Evolutionary conservation across 2,888 invertebrate genomes (phyloP).

Genomic region (Drosophila pullipes): DNA sequence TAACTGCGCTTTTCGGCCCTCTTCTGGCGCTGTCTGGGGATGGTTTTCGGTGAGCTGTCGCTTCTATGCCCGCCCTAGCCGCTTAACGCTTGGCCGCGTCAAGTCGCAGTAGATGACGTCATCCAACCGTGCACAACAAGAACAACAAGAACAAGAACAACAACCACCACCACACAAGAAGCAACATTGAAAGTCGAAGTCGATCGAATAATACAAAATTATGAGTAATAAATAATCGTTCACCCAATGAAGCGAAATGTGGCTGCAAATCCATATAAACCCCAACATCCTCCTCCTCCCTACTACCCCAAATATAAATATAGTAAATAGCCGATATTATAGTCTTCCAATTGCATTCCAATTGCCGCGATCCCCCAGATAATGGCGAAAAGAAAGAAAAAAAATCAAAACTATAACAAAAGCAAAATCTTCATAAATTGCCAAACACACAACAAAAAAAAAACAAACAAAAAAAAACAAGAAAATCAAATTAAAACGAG

Average conservation of each 20-base stretch:
- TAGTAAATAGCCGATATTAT: constrained; percentile 15
- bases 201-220: neutral
- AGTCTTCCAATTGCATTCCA: neutral
- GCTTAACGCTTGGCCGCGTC: constrained; percentile 23
- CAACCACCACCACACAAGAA: constrained; percentile 15
- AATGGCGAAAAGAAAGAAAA: constrained; percentile 1
- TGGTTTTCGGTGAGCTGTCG: constrained; percentile 24
- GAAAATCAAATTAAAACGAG: constrained; percentile 1
- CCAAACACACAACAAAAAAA: constrained; percentile 5
- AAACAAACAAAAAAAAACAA: neutral
- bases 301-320: neutral
- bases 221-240: constrained; percentile 53
- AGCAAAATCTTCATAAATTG: constrained; percentile 61
- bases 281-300: neutral
- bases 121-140: constrained; percentile 35
- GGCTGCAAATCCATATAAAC: constrained; percentile 3
- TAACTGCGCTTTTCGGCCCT: constrained; percentile 12
- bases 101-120: constrained; percentile 46
- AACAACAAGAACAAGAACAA: constrained; percentile 22
- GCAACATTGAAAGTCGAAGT: neutral
- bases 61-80: constrained; percentile 2
- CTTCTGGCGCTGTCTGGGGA: neutral
- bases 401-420: neutral
- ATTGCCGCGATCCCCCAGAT: constrained; percentile 10
- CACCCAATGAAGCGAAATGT: constrained; percentile 27